Conservation (phyloP, 2,888 invertebrate genomes). For the Rhagonycha fulva region DNA sequence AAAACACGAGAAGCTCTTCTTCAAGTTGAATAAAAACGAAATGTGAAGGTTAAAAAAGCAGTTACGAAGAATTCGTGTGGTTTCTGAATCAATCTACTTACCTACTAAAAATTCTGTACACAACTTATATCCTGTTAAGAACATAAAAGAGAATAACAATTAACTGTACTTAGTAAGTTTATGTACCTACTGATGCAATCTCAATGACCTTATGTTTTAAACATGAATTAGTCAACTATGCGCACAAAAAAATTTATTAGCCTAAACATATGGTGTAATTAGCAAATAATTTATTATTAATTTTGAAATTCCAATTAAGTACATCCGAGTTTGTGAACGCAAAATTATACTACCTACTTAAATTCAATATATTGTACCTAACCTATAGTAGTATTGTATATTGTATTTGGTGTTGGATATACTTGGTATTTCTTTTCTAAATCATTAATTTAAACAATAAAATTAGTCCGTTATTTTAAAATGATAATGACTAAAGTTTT, state of each 20-base stretch:
- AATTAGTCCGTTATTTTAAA: neutral
- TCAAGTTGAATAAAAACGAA: neutral
- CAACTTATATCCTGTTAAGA: slow-evolving; percentile 4
- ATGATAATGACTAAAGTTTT: neutral
- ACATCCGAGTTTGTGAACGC: neutral
- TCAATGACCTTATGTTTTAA: slow-evolving; percentile 1
- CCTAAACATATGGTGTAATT: neutral
- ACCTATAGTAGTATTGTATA: too few relatives aligned
- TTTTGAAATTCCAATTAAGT: neutral
- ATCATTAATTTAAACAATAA: neutral
- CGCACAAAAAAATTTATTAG: neutral
- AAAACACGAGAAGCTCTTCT: neutral
- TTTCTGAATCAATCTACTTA: neutral
- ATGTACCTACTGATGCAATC: neutral
- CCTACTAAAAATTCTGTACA: slow-evolving; percentile 1
- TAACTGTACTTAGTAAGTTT: neutral
- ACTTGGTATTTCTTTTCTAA: neutral
- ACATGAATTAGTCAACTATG: neutral
- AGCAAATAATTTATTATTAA: neutral
- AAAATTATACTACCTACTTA: neutral
- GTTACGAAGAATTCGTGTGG: neutral
- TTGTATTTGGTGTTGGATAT: neutral
- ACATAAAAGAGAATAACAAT: neutral
- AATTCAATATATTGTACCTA: neutral
- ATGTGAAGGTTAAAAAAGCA: neutral